Evolutionary conservation across 2,888 invertebrate genomes (phyloP).

Genomic region (Balanococcus diminutus): DNA sequence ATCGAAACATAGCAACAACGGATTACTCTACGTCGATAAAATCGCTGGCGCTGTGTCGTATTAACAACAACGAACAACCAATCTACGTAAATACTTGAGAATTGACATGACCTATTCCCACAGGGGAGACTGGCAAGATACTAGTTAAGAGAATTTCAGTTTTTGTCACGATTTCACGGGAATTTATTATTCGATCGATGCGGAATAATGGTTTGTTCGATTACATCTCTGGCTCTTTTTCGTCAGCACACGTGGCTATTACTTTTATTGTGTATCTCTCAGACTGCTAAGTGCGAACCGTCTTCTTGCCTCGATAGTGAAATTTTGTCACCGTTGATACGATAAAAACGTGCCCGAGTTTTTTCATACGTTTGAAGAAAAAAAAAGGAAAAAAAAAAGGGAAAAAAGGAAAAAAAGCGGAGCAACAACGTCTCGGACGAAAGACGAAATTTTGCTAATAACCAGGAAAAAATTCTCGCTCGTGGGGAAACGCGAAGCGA

Average conservation of each 20-base stretch:
- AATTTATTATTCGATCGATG: not conserved
- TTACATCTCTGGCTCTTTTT: too few species aligned
- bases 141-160: not conserved
- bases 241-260: not conserved
- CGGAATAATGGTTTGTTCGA: not conserved
- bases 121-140: not conserved
- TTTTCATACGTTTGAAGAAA: too few species aligned
- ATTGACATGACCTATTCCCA: conserved; percentile 3
- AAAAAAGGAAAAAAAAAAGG: too few species aligned
- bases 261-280: not conserved
- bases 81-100: not conserved
- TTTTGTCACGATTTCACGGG: not conserved
- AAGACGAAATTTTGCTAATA: too few species aligned
- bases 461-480: too few species aligned
- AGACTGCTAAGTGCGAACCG: too few species aligned
- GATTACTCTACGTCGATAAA: not conserved
- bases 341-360: too few species aligned
- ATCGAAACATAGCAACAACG: not conserved
- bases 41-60: not conserved
- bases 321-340: too few species aligned
- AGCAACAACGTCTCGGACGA: too few species aligned
- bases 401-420: too few species aligned
- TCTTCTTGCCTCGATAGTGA: too few species aligned
- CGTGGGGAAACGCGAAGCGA: too few species aligned
- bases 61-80: not conserved